Base-by-base conservation (phyloP, 1,140 invertebrate species). In the Drosophila aff. region DNA sequence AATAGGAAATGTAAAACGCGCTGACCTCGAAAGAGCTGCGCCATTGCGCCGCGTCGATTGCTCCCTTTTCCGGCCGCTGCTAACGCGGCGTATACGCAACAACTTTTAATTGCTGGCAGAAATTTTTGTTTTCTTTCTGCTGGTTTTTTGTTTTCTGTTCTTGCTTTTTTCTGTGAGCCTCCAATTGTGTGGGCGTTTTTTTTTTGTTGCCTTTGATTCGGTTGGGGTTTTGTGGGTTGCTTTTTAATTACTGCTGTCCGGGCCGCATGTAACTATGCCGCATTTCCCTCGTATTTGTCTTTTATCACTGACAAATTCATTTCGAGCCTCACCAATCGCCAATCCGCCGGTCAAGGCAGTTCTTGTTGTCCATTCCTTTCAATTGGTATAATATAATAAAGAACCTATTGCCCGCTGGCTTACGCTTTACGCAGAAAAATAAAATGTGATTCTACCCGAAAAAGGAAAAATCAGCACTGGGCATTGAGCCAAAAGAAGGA, bases 161-260 rank as follows among this genome's bases (percentile, higher is more conserved):
- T 36, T 16, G 38, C 4, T 21, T 11, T 69, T 67, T 31, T 2
- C 59, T 4, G n/a, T 41, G 36, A 28, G 61, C 28, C 28, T 18
- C 3, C 11, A 2, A 55, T 55, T 57, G 43, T 59, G 66, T 73
- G 67, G 52, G 55, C 53, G 41, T 36, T 33, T 26, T 26, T 26
- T 5, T 26, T 68, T 13, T 47, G 31, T 67, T 11, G 28, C 41
- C 26, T 65, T 75, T 41, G 43, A 23, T 44, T 41, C 18, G 50
- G 40, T 60, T 55, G 33, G 36, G 53, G 15, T 40, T 67, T 52
- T 55, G 62, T 57, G 62, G 66, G 84, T 47, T 49, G 78, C 66
- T 57, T 89, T 89, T 89, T 89, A 90, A 89, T 89, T 89, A 90
- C 85, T 71, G 73, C 50, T 79, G 78, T 71, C 55, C 64, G 44